phyloP scores from a whole-genome alignment of 2,797 vertebrate species.

The Momotus momota region DNA sequence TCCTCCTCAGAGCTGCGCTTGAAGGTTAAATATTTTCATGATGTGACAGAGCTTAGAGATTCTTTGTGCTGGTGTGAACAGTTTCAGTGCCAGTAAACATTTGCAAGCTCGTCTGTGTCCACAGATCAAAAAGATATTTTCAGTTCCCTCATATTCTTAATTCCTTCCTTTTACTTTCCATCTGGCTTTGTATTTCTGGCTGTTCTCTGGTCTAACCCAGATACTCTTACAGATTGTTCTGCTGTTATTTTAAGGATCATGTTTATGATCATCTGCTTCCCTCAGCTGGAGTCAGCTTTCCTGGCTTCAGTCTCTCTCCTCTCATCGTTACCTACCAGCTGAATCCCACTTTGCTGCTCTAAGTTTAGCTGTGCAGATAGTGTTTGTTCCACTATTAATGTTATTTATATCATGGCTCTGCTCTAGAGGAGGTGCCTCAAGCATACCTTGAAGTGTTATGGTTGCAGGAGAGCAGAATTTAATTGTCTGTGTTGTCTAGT shows the following conservation, averaged over 20 bases:
- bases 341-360: slow-evolving; percentile 38
- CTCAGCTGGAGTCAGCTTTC: slow-evolving; percentile 47
- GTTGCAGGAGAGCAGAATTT: neutral
- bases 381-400: neutral
- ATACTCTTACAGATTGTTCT: slow-evolving; percentile 30
- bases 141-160: neutral
- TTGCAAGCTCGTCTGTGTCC: neutral
- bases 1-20: neutral
- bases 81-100: slow-evolving; percentile 5
- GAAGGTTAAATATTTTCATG: slow-evolving; percentile 21
- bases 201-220: slow-evolving; percentile 22
- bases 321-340: neutral
- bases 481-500: neutral
- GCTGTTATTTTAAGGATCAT: slow-evolving; percentile 46
- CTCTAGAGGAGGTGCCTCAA: neutral
- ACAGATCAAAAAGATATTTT: neutral
- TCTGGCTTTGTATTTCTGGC: slow-evolving; percentile 50
- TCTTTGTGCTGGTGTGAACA: neutral
- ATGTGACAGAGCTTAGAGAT: neutral
- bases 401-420: neutral
- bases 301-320: slow-evolving; percentile 25
- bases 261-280: slow-evolving; percentile 47
- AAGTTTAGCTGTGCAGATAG: slow-evolving; percentile 14
- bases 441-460: neutral
- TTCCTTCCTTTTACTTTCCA: slow-evolving; percentile 38